Percentiles rank a stretch among this genome's conserved stretches.
These are phyloP conservation scores for Strigamia crassipes DNA, from an alignment of 2,888 invertebrate genomes.

Conservation along the genomic window DNA sequence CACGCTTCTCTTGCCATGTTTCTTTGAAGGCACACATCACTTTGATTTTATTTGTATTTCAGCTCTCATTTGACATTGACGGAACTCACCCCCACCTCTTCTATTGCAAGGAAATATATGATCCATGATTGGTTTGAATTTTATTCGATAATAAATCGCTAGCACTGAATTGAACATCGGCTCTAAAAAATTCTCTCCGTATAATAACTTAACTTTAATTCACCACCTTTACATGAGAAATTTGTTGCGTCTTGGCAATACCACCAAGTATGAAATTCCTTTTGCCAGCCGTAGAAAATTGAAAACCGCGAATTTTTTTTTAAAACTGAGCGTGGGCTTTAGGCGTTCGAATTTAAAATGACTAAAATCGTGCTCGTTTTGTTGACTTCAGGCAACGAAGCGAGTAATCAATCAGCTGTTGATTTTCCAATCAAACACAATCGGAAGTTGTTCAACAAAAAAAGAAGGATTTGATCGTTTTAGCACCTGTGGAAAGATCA, in stretches of 20 bases:
- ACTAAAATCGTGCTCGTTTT: too few species aligned
- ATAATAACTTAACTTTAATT: neutral
- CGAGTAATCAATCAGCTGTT: too few species aligned
- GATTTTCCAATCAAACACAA: too few species aligned
- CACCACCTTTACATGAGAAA: too few species aligned
- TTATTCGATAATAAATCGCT: neutral
- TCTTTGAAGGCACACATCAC: slow-evolving; percentile 38
- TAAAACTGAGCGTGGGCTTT: too few species aligned
- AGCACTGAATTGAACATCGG: neutral
- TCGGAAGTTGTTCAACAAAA: neutral
- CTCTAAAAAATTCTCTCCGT: neutral
- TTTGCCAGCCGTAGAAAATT: too few species aligned
- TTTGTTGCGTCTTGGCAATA: too few species aligned
- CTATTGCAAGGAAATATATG: neutral
- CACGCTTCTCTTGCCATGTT: slow-evolving; percentile 42
- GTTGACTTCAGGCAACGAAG: too few species aligned
- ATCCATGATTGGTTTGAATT: slow-evolving; percentile 1
- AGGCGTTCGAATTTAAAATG: too few species aligned
- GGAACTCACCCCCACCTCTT: neutral
- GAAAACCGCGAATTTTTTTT: too few species aligned
- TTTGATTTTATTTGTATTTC: slow-evolving; percentile 38
- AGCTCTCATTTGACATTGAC: slow-evolving; percentile 24
- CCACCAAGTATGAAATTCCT: too few species aligned
- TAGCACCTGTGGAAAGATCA: slow-evolving; percentile 31
- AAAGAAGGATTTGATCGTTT: neutral